Evolutionary conservation across 2,797 vertebrate species (phyloP), one percentile per base, ranked within the genome.

Genomic region (Pangasius larnaudii): DNA sequence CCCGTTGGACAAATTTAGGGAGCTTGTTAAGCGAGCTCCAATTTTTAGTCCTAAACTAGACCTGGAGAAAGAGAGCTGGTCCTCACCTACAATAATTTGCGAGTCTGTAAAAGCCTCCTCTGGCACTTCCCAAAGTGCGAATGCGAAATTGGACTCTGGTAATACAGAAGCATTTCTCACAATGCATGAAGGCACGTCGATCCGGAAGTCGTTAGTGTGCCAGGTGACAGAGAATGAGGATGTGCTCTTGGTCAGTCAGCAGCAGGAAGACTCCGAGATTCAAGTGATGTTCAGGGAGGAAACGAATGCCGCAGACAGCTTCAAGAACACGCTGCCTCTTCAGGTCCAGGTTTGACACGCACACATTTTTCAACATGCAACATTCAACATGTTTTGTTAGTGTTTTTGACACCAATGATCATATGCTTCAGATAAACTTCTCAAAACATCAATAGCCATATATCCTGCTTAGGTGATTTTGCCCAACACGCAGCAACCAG

Each of bases 401-500:
- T n/a, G 27, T 72, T 42, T 14, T 74, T 24, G 42, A 75, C 72
- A 10, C 14, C 24, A 42, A 1, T 74, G 39, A 74, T 72, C 69
- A 22, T 42, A 18, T 7, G 3, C 36, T 77, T 56, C 49, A 27
- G 46, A 36, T 58, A 56, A 56, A 13, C 22, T 30, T 72, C 67
- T 46, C 8, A 49, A 42, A 9, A 67, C 42, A 5, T n/a, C 27
- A 27, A n/a, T 85, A 30, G 22, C 53, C 0, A 4, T 92, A 8
- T 78, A 7, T 10, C 61, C 56, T 89, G 84, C 85, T 0, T 71
- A 95, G 95, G 93, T 92, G 18, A 88, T 93, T 72, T 80, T 78
- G 69, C 65, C 30, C n/a, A 58, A 24, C 16, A 58, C 0, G 0
- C 49, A 39, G 63, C 63, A 53, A 39, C 53, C 30, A 13, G 56